These are phyloP conservation scores for Dicranocentrus wangi DNA, from an alignment of 2,888 invertebrate species.

Conservation along the genomic window DNA sequence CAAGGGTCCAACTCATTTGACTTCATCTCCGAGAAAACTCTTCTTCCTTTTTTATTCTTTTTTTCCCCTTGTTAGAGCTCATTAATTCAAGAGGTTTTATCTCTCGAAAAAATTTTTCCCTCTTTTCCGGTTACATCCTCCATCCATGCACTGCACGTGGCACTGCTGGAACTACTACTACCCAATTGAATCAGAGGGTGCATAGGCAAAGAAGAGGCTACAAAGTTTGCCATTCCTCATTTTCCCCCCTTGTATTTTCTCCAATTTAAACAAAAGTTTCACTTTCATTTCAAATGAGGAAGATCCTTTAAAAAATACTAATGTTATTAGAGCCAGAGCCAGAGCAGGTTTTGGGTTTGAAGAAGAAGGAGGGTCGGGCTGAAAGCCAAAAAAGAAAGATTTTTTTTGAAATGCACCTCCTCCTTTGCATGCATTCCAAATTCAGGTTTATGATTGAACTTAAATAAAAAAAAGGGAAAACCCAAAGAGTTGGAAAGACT, in stretches of 20 bases:
- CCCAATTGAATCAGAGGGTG: neutral
- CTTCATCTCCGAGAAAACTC: conserved; percentile 42
- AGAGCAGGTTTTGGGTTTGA: neutral
- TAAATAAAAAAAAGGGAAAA: neutral
- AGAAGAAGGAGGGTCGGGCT: neutral
- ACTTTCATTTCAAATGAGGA: conserved; percentile 1
- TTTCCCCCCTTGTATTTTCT: conserved; percentile 37
- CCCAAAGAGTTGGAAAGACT: conserved; percentile 14
- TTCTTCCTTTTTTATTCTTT: conserved; percentile 29
- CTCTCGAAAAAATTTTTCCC: conserved; percentile 7
- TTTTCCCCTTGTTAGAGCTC: conserved; percentile 52
- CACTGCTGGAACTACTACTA: neutral
- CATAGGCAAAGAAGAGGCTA: neutral
- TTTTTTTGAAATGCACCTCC: neutral
- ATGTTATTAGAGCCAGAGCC: conserved; percentile 2
- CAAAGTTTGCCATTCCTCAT: conserved; percentile 34
- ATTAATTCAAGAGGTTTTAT: conserved; percentile 60
- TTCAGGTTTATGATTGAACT: conserved; percentile 13
- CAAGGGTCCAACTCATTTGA: conserved; percentile 38
- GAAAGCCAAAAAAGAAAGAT: neutral
- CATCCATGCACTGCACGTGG: conserved; percentile 43
- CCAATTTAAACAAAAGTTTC: conserved; percentile 52
- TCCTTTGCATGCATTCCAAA: conserved; percentile 1
- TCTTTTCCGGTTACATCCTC: conserved; percentile 24
- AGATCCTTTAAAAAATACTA: neutral